A percentile compares a stretch with the other conserved stretches of the same genome.
Conservation (phyloP, 2,797 vertebrate species). For the Cirrhinus mrigala region DNA sequence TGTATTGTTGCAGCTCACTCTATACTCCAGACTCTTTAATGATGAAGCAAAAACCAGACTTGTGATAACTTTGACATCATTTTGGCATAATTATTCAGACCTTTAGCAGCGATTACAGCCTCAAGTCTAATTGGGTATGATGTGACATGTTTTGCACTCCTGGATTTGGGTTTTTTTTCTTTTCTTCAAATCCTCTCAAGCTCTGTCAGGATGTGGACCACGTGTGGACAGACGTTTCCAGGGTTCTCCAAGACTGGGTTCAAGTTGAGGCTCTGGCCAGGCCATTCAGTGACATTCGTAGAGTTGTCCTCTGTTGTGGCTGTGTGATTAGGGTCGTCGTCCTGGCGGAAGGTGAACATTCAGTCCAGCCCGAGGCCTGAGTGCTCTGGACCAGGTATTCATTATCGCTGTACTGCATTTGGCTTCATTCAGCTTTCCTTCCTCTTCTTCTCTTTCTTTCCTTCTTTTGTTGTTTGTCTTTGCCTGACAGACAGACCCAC, state of each 20-base stretch:
- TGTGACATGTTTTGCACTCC: constrained; percentile 4
- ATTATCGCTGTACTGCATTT: background rate
- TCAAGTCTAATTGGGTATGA: background rate
- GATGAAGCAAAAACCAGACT: background rate
- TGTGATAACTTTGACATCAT: background rate
- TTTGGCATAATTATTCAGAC: background rate
- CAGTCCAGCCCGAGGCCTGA: background rate
- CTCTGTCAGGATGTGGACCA: background rate
- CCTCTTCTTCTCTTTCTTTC: too few relatives aligned
- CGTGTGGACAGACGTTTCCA: background rate
- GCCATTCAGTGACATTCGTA: background rate
- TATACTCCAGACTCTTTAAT: background rate
- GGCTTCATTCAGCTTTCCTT: background rate
- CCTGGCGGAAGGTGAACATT: background rate
- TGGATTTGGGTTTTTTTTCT: background rate
- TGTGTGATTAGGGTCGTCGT: background rate
- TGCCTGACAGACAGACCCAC: background rate
- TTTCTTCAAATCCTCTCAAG: background rate
- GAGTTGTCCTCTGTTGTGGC: background rate
- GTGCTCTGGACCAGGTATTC: background rate
- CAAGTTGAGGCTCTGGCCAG: background rate
- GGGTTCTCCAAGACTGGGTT: background rate
- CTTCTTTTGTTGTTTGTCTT: background rate
- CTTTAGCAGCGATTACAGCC: constrained; percentile 1
- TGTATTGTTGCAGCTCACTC: too few relatives aligned